phyloP scores from a whole-genome alignment of 2,797 vertebrate genomes.

The Galaxias olidus region DNA sequence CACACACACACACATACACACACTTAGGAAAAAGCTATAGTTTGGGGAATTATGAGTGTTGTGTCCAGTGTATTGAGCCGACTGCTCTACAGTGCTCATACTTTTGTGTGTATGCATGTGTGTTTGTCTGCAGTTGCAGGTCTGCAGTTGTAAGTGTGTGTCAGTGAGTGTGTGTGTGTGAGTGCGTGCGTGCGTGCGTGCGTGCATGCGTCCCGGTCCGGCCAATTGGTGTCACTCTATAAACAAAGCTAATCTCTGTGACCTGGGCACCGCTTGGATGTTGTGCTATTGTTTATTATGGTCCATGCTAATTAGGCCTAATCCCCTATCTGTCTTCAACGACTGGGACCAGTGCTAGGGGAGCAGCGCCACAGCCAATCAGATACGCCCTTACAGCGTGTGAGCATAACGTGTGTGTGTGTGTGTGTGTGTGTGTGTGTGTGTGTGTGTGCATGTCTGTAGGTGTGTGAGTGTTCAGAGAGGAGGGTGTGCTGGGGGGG shows the following conservation, averaged over 20 bases:
- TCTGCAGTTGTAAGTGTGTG: slow-evolving; percentile 1
- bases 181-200: background rate
- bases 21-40: no score
- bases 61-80: no score
- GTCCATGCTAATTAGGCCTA: slow-evolving; percentile 79
- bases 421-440: slow-evolving; percentile 11
- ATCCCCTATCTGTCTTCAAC: slow-evolving; percentile 58
- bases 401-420: no score
- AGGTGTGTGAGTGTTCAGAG: background rate
- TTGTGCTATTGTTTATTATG: slow-evolving; percentile 74
- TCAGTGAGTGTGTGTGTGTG: background rate
- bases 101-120: background rate
- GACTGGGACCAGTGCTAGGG: slow-evolving; percentile 52
- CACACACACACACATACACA: no score
- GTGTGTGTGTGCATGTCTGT: background rate
- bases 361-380: slow-evolving; percentile 34
- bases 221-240: slow-evolving; percentile 64
- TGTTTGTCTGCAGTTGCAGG: background rate
- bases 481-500: background rate
- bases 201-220: slow-evolving; percentile 1
- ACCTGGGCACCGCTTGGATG: slow-evolving; percentile 53
- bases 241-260: slow-evolving; percentile 77
- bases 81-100: no score
- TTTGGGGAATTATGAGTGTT: no score
- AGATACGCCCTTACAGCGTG: slow-evolving; percentile 32